phyloP scores from a whole-genome alignment of 2,113 vertebrate species.

The Pangasianodon hypophthalmus region DNA sequence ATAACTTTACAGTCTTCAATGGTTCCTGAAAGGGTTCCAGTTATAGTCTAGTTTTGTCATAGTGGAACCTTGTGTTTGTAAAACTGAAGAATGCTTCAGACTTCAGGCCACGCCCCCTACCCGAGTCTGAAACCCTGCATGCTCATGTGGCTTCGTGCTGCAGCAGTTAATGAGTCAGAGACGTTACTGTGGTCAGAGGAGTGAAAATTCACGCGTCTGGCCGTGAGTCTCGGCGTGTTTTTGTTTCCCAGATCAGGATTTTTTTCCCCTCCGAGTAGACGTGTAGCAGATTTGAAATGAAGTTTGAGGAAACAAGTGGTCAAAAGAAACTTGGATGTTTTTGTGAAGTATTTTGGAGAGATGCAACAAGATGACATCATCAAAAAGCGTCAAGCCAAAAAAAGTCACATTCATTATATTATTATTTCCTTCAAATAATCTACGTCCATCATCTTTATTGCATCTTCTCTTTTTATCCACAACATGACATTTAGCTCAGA shows the following conservation, averaged over 20 bases:
- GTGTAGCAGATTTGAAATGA: not conserved
- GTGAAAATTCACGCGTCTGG: constrained; percentile 58
- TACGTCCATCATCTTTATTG: not conserved
- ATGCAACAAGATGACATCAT: not conserved
- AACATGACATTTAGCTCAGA: not conserved
- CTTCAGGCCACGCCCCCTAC: not conserved
- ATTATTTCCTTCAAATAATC: not conserved
- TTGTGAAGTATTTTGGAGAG: not conserved
- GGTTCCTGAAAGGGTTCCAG: not conserved
- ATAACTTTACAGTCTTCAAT: not conserved
- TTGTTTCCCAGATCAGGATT: constrained; percentile 55
- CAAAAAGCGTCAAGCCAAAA: not conserved
- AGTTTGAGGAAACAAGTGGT: not conserved
- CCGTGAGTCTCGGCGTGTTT: constrained; percentile 43
- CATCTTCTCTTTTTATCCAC: not conserved
- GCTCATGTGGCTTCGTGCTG: not conserved
- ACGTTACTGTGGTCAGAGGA: constrained; percentile 38
- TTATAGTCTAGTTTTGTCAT: not conserved
- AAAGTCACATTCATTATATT: not conserved
- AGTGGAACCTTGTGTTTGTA: not conserved
- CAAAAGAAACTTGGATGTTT: not conserved
- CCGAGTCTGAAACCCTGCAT: not conserved
- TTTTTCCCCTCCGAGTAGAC: not conserved
- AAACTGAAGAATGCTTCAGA: not conserved
- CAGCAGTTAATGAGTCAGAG: constrained; percentile 10